Conservation (phyloP, 1,140 invertebrate species). For the Drosophila serrata region DNA sequence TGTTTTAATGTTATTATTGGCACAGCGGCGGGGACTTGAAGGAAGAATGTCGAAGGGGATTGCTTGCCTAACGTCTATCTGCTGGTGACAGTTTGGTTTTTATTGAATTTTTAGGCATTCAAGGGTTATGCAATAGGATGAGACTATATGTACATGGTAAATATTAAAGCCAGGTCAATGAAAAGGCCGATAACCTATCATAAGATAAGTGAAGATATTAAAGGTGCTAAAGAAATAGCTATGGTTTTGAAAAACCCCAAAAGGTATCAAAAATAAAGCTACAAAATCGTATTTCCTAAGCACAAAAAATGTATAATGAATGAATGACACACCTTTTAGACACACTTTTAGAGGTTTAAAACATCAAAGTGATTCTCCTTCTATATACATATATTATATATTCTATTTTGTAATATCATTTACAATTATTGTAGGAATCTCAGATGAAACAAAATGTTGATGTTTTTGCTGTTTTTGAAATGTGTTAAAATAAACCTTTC, state of each 20-base stretch:
- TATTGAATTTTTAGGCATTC: slow-evolving; percentile 71
- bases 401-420: too few species aligned
- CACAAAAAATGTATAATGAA: too few species aligned
- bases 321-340: too few species aligned
- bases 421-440: too few species aligned
- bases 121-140: slow-evolving; percentile 66
- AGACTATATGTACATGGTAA: background rate
- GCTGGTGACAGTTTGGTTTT: slow-evolving; percentile 77
- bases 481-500: too few species aligned
- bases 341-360: too few species aligned
- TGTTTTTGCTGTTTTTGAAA: too few species aligned
- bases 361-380: too few species aligned
- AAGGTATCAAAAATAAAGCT: background rate
- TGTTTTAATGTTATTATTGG: slow-evolving; percentile 82
- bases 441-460: too few species aligned
- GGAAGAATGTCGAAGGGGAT: slow-evolving; percentile 1
- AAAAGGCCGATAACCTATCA: background rate
- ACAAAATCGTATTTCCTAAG: background rate
- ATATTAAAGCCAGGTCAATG: background rate
- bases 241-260: background rate
- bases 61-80: slow-evolving; percentile 27
- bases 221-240: background rate
- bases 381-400: too few species aligned
- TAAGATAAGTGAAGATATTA: background rate
- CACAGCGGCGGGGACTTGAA: background rate